Percentiles rank a stretch among this genome's conserved stretches.
Conservation (phyloP, 2,113 vertebrate species). For the Copsychus sechellarum region DNA sequence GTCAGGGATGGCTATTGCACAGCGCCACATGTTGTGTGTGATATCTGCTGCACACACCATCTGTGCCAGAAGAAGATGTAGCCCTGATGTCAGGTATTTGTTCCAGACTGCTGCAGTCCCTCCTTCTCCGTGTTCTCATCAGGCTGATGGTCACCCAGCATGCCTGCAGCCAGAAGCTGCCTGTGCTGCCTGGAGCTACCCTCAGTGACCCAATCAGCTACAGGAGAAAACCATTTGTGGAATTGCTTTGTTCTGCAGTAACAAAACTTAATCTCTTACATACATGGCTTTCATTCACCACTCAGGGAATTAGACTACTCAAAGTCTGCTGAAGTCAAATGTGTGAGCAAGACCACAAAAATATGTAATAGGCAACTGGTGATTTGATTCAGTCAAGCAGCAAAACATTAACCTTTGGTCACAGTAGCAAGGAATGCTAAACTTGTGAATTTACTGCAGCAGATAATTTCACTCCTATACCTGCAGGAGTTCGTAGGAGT, state of each 20-base stretch:
- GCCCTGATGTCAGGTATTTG: not conserved
- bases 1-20: not conserved
- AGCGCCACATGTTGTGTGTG: not conserved
- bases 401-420: conserved; percentile 53
- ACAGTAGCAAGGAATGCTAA: conserved; percentile 6
- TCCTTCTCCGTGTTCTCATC: not conserved
- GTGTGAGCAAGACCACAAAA: not conserved
- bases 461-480: not conserved
- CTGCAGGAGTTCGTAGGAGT: not conserved
- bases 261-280: not conserved
- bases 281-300: conserved; percentile 10
- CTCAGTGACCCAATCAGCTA: not conserved
- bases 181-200: not conserved
- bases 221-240: conserved; percentile 6
- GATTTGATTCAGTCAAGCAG: conserved; percentile 19
- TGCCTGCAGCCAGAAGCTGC: not conserved
- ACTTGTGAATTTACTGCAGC: conserved; percentile 12
- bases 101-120: not conserved
- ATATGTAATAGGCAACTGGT: conserved; percentile 17
- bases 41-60: not conserved
- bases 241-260: conserved; percentile 31
- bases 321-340: conserved; percentile 16
- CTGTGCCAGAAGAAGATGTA: not conserved
- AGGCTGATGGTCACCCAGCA: not conserved
- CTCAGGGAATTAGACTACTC: not conserved